phyloP scores from a whole-genome alignment of 2,113 vertebrate genomes.

The Climacteris rufus region DNA sequence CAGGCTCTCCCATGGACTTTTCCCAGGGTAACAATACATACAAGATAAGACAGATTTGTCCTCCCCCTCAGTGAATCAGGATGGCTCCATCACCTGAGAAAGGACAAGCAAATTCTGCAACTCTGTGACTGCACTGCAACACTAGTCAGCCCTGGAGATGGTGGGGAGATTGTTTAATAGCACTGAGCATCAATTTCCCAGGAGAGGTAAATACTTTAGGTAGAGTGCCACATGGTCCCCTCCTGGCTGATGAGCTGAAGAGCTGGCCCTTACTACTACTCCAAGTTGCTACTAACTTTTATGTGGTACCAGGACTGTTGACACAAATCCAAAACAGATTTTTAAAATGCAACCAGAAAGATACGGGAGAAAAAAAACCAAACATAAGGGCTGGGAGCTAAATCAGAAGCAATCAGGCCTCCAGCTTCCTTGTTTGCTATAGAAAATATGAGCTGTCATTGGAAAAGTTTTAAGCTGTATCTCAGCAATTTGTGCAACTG shows the following conservation, averaged over 20 bases:
- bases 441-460: neutral
- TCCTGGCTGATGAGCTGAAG: neutral
- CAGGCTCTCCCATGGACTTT: neutral
- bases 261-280: neutral
- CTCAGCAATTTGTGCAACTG: constrained; percentile 3
- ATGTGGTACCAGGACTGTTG: neutral
- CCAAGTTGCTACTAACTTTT: neutral
- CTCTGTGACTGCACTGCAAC: neutral
- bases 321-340: neutral
- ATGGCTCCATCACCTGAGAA: neutral
- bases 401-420: neutral
- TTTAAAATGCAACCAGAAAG: neutral
- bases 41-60: fast-evolving
- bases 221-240: neutral
- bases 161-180: neutral
- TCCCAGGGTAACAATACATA: neutral
- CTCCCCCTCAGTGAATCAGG: neutral
- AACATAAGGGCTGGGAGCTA: neutral
- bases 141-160: neutral
- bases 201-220: neutral
- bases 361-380: neutral
- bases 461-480: constrained; percentile 9
- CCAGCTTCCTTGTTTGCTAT: neutral
- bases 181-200: neutral
- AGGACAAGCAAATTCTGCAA: neutral